Evolutionary conservation across 2,113 vertebrate species (phyloP).

Genomic region (Athene cunicularia): DNA sequence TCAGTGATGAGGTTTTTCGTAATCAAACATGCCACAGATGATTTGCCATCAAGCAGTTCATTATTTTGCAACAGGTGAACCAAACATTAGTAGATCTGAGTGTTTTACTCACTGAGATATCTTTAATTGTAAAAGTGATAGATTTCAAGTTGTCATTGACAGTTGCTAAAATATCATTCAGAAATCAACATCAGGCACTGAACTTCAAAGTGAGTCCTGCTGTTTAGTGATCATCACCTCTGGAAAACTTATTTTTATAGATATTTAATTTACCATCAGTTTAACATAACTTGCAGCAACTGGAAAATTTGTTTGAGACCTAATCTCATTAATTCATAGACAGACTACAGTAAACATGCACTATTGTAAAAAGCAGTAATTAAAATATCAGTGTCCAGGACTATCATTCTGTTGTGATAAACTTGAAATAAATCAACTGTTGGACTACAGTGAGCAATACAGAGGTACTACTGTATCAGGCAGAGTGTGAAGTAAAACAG

Average conservation of each 20-base stretch:
- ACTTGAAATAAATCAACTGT: background rate
- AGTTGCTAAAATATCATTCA: background rate
- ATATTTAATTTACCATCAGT: background rate
- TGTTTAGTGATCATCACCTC: background rate
- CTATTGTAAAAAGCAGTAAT: background rate
- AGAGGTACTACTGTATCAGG: background rate
- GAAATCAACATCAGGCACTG: background rate
- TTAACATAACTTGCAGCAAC: background rate
- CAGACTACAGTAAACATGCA: background rate
- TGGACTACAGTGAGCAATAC: background rate
- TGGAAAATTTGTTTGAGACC: background rate
- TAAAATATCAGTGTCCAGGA: background rate
- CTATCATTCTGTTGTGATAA: background rate
- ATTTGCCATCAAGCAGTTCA: background rate
- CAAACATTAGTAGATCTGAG: background rate
- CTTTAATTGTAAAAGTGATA: background rate
- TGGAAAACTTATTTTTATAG: background rate
- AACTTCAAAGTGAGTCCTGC: background rate
- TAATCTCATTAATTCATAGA: background rate
- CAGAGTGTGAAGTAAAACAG: background rate
- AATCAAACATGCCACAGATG: background rate
- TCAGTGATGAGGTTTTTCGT: background rate
- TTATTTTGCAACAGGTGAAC: background rate
- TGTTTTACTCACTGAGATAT: background rate
- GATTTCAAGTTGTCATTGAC: background rate